Base-by-base conservation (phyloP, 1,140 invertebrate species). In the Chlorops oryzae region DNA sequence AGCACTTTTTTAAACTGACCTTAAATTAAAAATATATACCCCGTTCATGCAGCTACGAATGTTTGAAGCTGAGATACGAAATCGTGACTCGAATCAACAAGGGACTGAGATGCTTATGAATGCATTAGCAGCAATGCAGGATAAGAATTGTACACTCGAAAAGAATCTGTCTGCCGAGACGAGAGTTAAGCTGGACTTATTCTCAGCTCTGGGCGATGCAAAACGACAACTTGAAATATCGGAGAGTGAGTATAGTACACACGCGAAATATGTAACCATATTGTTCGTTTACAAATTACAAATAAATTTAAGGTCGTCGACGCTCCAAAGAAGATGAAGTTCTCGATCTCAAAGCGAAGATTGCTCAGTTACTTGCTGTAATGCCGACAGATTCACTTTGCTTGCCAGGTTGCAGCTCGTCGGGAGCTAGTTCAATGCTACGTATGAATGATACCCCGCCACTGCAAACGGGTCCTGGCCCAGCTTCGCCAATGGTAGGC, bases 131-230 rank as follows among this genome's bases (percentile, higher is more conserved):
- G 81, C 82, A 24, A 81, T 94, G 73, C 87, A 92, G 74, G 89
- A 93, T 53, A 91, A 92, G 75, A 93, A 89, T 71, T 72, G 80
- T 59, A 88, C 90, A 70, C 78, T 94, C 49, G 92, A 98, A 75
- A 90, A 89, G 62, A 92, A 88, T 70, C 80, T 98, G 43, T 93
- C 89, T 56, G 90, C 92, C 21, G 94, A 97, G 79, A 98, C 92
- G 39, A 80, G 92, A 52, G 86, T 97, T 72, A 98, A 97, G 77
- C 80, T 97, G 51, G 92, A 97, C 77, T 80, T 98, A 49, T 96
- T 97, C 75, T 95, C 91, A 49, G 94, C 93, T 51, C 81, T 97
- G 28, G 94, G 93, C 18, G 94, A 95, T 71, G 92, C 90, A 32
- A 94, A 95, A 74, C 79, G 93, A 38, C 88, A 95, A 70, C 78